Percentiles rank a stretch among this genome's conserved stretches.
Evolutionary conservation across 2,797 vertebrate species (phyloP).

Genomic region (Sebastes steindachneri): DNA sequence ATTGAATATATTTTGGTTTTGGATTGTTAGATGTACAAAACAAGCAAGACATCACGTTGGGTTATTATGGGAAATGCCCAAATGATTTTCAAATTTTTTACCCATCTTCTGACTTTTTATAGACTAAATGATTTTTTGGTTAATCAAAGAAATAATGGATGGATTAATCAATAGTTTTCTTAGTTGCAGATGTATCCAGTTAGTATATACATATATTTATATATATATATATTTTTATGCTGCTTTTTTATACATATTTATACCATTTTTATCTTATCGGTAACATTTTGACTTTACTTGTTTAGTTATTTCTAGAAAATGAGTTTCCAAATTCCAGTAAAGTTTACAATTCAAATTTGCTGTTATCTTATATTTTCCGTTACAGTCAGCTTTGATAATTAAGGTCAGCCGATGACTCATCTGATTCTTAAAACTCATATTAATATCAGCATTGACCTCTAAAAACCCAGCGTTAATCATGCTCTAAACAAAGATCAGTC

Average conservation of each 20-base stretch:
- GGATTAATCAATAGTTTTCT: neutral
- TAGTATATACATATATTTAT: neutral
- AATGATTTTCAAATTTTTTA: neutral
- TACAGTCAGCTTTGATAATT: neutral
- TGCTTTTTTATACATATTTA: neutral
- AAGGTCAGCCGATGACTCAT: too few species aligned
- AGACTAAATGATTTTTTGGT: neutral
- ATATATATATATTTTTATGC: too few species aligned
- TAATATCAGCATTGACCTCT: neutral
- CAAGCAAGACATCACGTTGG: neutral
- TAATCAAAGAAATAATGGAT: neutral
- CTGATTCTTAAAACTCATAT: neutral
- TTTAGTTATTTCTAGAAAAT: neutral
- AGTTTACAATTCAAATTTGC: neutral
- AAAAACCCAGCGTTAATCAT: neutral
- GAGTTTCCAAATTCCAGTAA: neutral
- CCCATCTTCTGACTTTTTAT: neutral
- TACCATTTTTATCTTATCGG: neutral
- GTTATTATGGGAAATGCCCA: too few species aligned
- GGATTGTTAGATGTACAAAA: neutral
- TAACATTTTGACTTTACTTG: neutral
- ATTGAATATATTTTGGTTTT: neutral
- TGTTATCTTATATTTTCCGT: neutral
- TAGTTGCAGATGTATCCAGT: neutral
- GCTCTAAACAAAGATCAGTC: neutral